A percentile compares a stretch with the other conserved stretches of the same genome.
These are phyloP conservation scores for Lagopus leucura DNA, from an alignment of 2,113 vertebrate genomes.

Conservation along the genomic window DNA sequence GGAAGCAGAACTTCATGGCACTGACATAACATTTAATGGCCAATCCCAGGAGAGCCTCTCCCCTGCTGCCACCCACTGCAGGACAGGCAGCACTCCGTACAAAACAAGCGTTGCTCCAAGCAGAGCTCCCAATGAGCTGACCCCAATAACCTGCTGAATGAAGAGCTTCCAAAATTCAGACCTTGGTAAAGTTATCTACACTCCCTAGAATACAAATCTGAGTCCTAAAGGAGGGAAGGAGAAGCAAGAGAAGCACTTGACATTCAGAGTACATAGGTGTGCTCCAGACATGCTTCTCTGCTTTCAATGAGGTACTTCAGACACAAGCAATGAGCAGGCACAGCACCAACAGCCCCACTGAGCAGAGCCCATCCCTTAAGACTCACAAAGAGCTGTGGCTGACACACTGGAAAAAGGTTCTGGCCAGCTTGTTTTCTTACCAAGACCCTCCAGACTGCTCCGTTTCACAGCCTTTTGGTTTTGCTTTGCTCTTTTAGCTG, in stretches of 20 bases:
- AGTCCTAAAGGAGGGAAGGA: neutral
- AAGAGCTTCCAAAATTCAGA: neutral
- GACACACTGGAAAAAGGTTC: neutral
- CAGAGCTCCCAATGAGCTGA: accelerated
- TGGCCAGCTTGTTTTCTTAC: neutral
- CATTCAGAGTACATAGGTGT: neutral
- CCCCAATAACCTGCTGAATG: neutral
- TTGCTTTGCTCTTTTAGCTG: neutral
- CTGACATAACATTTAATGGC: neutral
- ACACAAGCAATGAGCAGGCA: neutral
- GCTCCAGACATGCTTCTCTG: neutral
- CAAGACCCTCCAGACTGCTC: neutral
- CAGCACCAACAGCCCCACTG: neutral
- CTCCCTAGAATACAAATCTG: neutral
- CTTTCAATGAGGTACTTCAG: neutral
- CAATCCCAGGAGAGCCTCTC: neutral
- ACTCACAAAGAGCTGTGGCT: neutral
- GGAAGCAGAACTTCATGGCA: neutral
- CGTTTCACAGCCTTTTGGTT: neutral
- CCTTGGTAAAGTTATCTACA: neutral
- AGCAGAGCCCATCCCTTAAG: neutral
- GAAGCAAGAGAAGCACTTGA: neutral
- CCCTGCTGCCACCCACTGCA: neutral
- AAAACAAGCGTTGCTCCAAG: neutral
- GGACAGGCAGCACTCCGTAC: neutral